phyloP scores from a whole-genome alignment of 2,888 invertebrate genomes.

The Cepaea hortensis region DNA sequence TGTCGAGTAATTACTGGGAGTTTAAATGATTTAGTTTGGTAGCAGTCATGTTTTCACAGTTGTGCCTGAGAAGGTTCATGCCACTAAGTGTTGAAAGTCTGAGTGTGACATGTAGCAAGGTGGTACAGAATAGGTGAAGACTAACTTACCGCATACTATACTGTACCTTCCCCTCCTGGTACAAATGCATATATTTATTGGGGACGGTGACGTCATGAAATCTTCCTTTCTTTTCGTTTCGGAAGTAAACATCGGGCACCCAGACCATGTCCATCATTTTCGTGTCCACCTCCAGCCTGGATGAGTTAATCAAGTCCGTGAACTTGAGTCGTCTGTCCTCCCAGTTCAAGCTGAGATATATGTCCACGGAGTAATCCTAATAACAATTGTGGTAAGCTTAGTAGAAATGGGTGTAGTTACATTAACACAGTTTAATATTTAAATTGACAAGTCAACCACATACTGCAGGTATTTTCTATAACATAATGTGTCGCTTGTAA shows the following conservation, averaged over 20 bases:
- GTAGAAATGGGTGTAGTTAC: neutral
- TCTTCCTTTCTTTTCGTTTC: constrained; percentile 70
- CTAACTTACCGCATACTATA: constrained; percentile 44
- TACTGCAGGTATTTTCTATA: too few species aligned
- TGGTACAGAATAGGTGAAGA: neutral
- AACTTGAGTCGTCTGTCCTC: constrained; percentile 60
- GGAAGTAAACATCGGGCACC: constrained; percentile 71
- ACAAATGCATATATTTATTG: constrained; percentile 70
- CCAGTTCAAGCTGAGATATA: constrained; percentile 61
- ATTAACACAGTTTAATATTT: neutral
- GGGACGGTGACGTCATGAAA: constrained; percentile 71
- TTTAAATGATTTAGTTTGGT: too few species aligned
- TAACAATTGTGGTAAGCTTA: neutral
- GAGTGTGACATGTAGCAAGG: neutral
- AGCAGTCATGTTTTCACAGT: too few species aligned
- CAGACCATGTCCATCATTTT: constrained; percentile 63
- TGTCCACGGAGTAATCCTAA: constrained; percentile 37
- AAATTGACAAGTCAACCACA: neutral
- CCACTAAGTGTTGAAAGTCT: too few species aligned
- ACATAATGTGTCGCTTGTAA: too few species aligned
- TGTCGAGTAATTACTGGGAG: too few species aligned
- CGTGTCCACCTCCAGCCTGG: constrained; percentile 66
- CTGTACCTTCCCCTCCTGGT: constrained; percentile 62
- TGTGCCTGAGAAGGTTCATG: too few species aligned
- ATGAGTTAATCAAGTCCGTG: constrained; percentile 51